Evolutionary conservation across 2,113 vertebrate species (phyloP), one percentile per base, ranked within the genome.

Genomic region (Cyprinodon variegatus): DNA sequence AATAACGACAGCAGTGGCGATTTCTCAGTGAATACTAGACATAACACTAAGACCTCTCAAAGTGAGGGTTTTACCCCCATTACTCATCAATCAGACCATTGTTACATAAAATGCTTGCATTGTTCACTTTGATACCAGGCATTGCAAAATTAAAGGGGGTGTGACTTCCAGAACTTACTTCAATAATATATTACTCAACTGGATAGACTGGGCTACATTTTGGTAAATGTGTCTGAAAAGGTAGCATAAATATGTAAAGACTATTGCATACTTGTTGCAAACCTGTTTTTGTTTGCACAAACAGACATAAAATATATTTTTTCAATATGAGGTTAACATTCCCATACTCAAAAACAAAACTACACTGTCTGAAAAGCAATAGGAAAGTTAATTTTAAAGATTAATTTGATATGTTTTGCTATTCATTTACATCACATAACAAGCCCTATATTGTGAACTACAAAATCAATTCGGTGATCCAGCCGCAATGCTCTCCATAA

Each of bases 401-500:
- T 82, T 84, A 81, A 86, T 29, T 29, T 38, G 61, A 37, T 36
- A 69, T 60, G 61, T 76, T 78, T 70, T 45, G 45, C 75, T 76
- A 81, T 84, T 84, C 11, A 39, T 78, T 85, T 86, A 76, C 83
- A 77, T 73, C n/a, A 68, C 66, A 74, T 74, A 72, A 73, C 60
- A 40, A 59, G 5, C 65, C 45, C 72, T 77, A 72, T 61, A 86
- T 89, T 87, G 76, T 77, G 70, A 67, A 48, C 39, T 50, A 80
- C 61, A 40, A 22, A 74, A 88, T 79, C 37, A 84, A 90, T 86
- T 75, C 41, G 3, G 59, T 61, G 79, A 82, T 64, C 78, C 80
- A 83, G 82, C 79, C 72, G 65, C 74, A 67, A 65, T 48, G 61
- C 80, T 46, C 46, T 61, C 11, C 4, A 14, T 41, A 65, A 89